Evolutionary conservation across 2,888 invertebrate genomes (phyloP).

Genomic region (Leptura quadrifasciata): DNA sequence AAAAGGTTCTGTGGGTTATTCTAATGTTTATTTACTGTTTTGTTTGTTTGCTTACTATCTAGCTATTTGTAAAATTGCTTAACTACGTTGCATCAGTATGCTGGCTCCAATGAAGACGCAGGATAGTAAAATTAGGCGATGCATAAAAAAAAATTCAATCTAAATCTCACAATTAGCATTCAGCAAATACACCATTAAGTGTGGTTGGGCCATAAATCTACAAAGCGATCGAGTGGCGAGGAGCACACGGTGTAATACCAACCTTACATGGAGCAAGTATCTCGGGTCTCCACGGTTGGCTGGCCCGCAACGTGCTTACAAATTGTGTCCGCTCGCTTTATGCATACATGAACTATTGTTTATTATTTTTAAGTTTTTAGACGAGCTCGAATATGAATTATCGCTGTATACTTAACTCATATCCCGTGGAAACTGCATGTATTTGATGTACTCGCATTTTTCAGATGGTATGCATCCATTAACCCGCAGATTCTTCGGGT

Average conservation of each 20-base stretch:
- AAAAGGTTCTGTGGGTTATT: too few relatives aligned
- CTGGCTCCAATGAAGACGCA: too few relatives aligned
- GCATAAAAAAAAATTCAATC: conserved; percentile 34
- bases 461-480: conserved; percentile 43
- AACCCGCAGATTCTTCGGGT: conserved; percentile 42
- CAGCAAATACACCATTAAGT: conserved; percentile 66
- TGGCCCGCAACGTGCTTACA: conserved; percentile 68
- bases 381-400: conserved; percentile 70
- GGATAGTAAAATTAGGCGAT: conserved; percentile 4
- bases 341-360: conserved; percentile 72
- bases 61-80: too few relatives aligned
- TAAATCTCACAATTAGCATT: conserved; percentile 62
- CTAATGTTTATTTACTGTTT: too few relatives aligned
- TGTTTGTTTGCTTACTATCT: too few relatives aligned
- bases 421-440: conserved; percentile 65
- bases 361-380: conserved; percentile 67
- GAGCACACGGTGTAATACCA: conserved; percentile 68
- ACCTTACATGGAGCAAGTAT: conserved; percentile 69
- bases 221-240: conserved; percentile 67
- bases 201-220: conserved; percentile 61
- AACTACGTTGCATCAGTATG: too few relatives aligned
- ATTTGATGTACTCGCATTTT: conserved; percentile 48
- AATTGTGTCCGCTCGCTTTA: conserved; percentile 70
- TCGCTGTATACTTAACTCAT: conserved; percentile 68
- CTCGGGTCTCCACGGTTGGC: conserved; percentile 70